Conservation (phyloP, 2,113 vertebrate species). For the Tichodroma muraria region DNA sequence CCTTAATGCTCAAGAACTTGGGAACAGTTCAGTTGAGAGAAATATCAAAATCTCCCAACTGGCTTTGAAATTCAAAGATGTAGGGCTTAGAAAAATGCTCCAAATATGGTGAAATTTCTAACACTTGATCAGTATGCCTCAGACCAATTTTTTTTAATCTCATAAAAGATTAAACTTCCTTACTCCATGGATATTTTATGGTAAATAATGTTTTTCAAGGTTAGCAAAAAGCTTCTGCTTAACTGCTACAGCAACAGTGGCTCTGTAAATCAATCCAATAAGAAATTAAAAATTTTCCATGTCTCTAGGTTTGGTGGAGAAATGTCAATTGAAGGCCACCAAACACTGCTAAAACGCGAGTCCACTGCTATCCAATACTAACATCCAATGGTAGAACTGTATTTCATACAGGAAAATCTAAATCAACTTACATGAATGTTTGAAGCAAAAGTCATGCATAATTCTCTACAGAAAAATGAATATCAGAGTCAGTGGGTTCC, state of each 20-base stretch:
- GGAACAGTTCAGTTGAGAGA: neutral
- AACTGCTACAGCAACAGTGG: neutral
- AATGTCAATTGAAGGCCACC: neutral
- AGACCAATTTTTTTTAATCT: neutral
- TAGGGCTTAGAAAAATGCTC: neutral
- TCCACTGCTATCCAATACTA: neutral
- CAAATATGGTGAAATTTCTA: neutral
- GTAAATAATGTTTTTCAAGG: neutral
- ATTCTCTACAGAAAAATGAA: conserved; percentile 27
- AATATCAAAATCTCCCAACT: neutral
- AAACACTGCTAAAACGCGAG: neutral
- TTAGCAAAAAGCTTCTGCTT: neutral
- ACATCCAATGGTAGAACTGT: neutral
- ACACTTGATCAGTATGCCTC: neutral
- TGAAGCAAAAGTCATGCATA: conserved; percentile 27
- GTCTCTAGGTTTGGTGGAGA: neutral
- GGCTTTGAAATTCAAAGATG: neutral
- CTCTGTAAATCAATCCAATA: neutral
- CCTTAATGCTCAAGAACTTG: neutral
- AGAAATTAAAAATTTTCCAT: neutral
- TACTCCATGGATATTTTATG: neutral
- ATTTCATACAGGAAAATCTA: conserved; percentile 15
- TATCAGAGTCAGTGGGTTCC: conserved; percentile 19
- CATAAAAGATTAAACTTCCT: neutral
- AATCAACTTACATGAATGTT: neutral